A percentile compares a stretch with the other conserved stretches of the same genome.
These are phyloP conservation scores for Scaptomyza caliginosa DNA, from an alignment of 2,888 invertebrate genomes.

Conservation along the genomic window DNA sequence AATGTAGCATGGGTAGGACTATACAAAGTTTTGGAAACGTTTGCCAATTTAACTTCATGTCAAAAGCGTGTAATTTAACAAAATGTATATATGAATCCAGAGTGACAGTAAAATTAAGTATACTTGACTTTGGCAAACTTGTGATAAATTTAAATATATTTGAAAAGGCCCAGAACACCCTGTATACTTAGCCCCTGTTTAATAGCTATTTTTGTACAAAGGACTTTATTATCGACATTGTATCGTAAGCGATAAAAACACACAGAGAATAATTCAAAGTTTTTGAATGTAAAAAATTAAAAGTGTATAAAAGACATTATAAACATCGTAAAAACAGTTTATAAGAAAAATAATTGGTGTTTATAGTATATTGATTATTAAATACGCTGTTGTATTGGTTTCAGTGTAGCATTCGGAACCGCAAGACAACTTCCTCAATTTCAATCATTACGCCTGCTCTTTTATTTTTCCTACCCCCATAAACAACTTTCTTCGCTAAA, in stretches of 20 bases:
- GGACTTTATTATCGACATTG: constrained; percentile 64
- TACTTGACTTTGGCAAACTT: not conserved
- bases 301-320: too few relatives aligned
- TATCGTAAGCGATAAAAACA: constrained; percentile 33
- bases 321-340: too few relatives aligned
- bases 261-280: constrained; percentile 37
- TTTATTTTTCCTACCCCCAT: constrained; percentile 60
- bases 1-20: constrained; percentile 58
- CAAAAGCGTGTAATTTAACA: not conserved
- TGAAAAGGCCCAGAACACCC: constrained; percentile 49
- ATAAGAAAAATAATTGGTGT: too few relatives aligned
- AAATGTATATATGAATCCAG: too few relatives aligned
- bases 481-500: constrained; percentile 64
- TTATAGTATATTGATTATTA: too few relatives aligned
- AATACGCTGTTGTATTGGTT: too few relatives aligned
- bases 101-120: not conserved
- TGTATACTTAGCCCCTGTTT: constrained; percentile 51
- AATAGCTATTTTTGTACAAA: constrained; percentile 56
- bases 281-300: too few relatives aligned
- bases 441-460: constrained; percentile 71
- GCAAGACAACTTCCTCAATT: constrained; percentile 74
- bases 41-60: constrained; percentile 45
- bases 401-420: constrained; percentile 49
- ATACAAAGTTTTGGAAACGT: constrained; percentile 59
- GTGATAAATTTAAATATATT: not conserved